These are phyloP conservation scores for Stegodyphus mimosarum DNA, from an alignment of 1,140 invertebrate genomes.

Conservation along the genomic window DNA sequence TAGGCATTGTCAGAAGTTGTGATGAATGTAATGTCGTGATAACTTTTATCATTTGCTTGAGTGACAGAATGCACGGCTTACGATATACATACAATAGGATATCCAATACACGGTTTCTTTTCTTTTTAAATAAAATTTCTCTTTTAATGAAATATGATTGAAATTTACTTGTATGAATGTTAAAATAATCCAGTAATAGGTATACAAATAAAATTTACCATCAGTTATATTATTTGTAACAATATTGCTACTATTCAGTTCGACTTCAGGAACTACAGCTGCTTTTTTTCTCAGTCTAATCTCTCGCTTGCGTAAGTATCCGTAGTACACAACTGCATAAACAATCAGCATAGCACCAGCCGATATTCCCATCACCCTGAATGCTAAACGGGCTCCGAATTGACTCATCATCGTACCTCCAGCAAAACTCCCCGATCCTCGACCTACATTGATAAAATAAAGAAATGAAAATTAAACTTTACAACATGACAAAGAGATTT, in stretches of 20 bases:
- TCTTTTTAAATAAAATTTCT: no score
- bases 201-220: background rate
- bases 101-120: no score
- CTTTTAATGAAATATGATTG: no score
- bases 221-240: background rate
- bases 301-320: slow-evolving; percentile 17
- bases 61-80: no score
- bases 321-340: slow-evolving; percentile 78
- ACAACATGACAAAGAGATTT: background rate
- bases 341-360: slow-evolving; percentile 75
- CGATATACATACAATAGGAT: no score
- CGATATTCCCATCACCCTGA: slow-evolving; percentile 77
- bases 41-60: no score
- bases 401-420: slow-evolving; percentile 82
- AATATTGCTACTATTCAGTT: slow-evolving; percentile 3
- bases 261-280: slow-evolving; percentile 7
- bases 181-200: no score
- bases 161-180: no score
- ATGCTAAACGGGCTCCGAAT: slow-evolving; percentile 79
- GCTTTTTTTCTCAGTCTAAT: slow-evolving; percentile 3
- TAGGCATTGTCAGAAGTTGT: no score
- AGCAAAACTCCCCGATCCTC: slow-evolving; percentile 80
- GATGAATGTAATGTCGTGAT: no score
- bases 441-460: slow-evolving; percentile 72
- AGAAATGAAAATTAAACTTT: background rate